A percentile compares a stretch with the other conserved stretches of the same genome.
These are phyloP conservation scores for Linnaemya tessellans DNA, from an alignment of 2,888 invertebrate genomes.

Conservation along the genomic window DNA sequence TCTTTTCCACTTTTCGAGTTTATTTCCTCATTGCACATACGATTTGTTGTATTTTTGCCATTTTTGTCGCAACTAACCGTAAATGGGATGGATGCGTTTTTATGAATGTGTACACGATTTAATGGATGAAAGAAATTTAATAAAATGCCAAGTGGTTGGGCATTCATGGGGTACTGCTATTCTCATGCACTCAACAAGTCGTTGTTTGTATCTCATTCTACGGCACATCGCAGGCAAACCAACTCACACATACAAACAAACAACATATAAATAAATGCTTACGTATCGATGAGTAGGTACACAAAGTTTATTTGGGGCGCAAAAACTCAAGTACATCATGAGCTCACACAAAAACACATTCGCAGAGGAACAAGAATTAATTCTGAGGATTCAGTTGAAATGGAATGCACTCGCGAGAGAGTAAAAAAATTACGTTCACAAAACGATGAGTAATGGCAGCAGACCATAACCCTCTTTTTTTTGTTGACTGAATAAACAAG, in stretches of 20 bases:
- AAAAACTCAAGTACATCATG: slow-evolving; percentile 52
- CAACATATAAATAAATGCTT: too few species aligned
- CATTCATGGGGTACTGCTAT: slow-evolving; percentile 43
- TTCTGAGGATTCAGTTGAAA: slow-evolving; percentile 35
- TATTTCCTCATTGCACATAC: slow-evolving; percentile 20
- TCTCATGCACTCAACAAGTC: slow-evolving; percentile 56
- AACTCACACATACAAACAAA: background rate
- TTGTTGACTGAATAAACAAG: slow-evolving; percentile 1
- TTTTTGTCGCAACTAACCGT: slow-evolving; percentile 60
- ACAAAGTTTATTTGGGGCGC: slow-evolving; percentile 56
- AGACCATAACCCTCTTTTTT: background rate
- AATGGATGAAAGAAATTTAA: slow-evolving; percentile 71
- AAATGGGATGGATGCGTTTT: slow-evolving; percentile 65
- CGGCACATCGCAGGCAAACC: slow-evolving; percentile 14
- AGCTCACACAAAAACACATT: slow-evolving; percentile 14
- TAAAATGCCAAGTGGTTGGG: slow-evolving; percentile 64
- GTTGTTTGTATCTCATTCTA: slow-evolving; percentile 51
- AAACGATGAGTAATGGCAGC: slow-evolving; percentile 37
- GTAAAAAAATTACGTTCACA: background rate
- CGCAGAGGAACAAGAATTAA: slow-evolving; percentile 28
- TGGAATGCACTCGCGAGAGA: background rate
- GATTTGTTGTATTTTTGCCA: slow-evolving; percentile 11
- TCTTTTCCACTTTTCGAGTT: slow-evolving; percentile 17
- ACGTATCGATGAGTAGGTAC: background rate
- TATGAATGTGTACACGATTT: slow-evolving; percentile 62